Base-by-base conservation (phyloP, 1,140 invertebrate species). In the Ephestia elutella region DNA sequence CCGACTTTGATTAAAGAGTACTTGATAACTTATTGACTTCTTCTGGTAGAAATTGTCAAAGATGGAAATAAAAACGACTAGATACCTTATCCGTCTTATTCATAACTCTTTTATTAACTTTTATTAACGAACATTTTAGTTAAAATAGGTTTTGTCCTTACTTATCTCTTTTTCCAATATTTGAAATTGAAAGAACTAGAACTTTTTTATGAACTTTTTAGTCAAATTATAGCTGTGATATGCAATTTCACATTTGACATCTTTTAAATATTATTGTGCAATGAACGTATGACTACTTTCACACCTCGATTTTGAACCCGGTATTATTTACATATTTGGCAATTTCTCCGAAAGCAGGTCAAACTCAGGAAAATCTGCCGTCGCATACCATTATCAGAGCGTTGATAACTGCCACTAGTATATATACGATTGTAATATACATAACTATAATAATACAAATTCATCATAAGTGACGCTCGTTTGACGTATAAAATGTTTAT, bases 331-430 rank as follows among this genome's bases (percentile, higher is more conserved):
- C 13, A 9, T 44, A 44, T 44, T 44, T 15, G 38, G 13, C 13
- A 44, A 44, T 44, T 17, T 44, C 13, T 44, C 2, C 15, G 15
- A 3, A 44, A 44, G 5, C 1, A 44, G 1, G 38, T n/a, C 10
- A 15, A 19, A 15, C 38, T 44, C 38, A 15, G 28, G 50, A 57
- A 57, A 50, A 50, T 61, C 57, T 54, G 62, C 66, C 66, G 66
- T 68, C 62, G 57, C 62, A 68, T 65, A 62, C 66, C 32, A 62
- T 69, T 75, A 80, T 78, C 76, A 74, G 73, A 84, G 76, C 81
- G 73, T 84, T 77, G 64, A 83, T 75, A 76, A 87, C 85, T 87
- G 85, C 85, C 85, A 87, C 76, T 87, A 87, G 80, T 73, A 65
- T 72, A 65, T 81, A 79, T 80, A 87, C 73, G 68, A 73, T 69